Percentiles rank a stretch among this genome's conserved stretches.
These are phyloP conservation scores for Drosophila testacea DNA, from an alignment of 2,888 invertebrate genomes.

Conservation along the genomic window DNA sequence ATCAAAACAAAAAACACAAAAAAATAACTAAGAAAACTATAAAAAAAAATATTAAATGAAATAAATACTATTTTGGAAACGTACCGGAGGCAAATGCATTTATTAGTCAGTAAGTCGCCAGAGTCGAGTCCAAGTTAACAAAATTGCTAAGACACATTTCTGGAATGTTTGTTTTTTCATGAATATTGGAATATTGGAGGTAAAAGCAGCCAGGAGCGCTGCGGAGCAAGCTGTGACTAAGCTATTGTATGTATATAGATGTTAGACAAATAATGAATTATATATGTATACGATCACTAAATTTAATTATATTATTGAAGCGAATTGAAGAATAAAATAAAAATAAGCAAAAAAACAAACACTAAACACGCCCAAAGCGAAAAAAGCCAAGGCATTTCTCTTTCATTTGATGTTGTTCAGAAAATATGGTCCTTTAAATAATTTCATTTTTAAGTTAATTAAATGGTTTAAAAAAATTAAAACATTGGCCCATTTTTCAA, in stretches of 20 bases:
- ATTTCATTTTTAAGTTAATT: too few relatives aligned
- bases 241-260: conserved; percentile 47
- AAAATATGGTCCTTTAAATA: too few relatives aligned
- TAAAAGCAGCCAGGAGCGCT: conserved; percentile 66
- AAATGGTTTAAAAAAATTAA: too few relatives aligned
- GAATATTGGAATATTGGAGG: conserved; percentile 54
- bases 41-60: conserved; percentile 16
- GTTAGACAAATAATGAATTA: conserved; percentile 29
- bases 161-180: conserved; percentile 41
- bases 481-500: too few relatives aligned
- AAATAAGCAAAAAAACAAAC: not conserved
- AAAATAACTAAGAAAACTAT: conserved; percentile 4
- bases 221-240: conserved; percentile 75
- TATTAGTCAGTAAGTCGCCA: conserved; percentile 77
- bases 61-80: conserved; percentile 36
- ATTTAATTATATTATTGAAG: conserved; percentile 22
- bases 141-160: conserved; percentile 40
- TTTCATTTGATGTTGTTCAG: not conserved
- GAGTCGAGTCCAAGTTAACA: conserved; percentile 46
- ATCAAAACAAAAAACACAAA: conserved; percentile 1
- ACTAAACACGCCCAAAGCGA: conserved; percentile 24
- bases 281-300: conserved; percentile 46
- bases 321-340: conserved; percentile 24
- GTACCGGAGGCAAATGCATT: conserved; percentile 85
- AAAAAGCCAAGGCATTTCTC: not conserved